Evolutionary conservation across 2,888 invertebrate genomes (phyloP).

Genomic region (Chalcosyrphus nemorum): DNA sequence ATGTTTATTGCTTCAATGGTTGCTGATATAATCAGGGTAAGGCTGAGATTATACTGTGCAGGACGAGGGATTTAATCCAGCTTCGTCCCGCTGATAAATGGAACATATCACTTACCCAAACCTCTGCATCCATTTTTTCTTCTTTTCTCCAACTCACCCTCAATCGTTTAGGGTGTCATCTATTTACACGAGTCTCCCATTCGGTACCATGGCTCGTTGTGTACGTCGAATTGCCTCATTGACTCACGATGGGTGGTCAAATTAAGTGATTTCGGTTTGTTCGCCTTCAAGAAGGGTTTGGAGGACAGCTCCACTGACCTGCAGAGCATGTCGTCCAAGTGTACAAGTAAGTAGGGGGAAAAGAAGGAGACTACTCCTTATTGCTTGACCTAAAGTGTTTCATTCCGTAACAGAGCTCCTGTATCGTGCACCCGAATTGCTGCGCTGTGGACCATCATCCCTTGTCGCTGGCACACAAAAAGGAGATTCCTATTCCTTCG

Average conservation of each 20-base stretch:
- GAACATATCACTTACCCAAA: slow-evolving; percentile 51
- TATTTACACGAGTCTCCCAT: slow-evolving; percentile 94
- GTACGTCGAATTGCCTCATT: slow-evolving; percentile 95
- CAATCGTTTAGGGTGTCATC: slow-evolving; percentile 90
- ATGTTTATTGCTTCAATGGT: slow-evolving; percentile 98
- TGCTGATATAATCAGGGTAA: slow-evolving; percentile 96
- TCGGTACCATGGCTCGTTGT: slow-evolving; percentile 92
- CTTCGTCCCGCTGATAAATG: slow-evolving; percentile 2
- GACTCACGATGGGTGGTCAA: slow-evolving; percentile 98
- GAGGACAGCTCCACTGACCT: slow-evolving; percentile 87
- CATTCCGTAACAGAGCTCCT: slow-evolving; percentile 84
- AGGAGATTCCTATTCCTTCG: slow-evolving; percentile 94
- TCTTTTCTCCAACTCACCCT: slow-evolving; percentile 16
- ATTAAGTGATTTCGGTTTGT: slow-evolving; percentile 94
- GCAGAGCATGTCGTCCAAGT: slow-evolving; percentile 84
- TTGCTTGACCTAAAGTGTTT: neutral
- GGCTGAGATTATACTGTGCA: no score
- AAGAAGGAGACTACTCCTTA: neutral
- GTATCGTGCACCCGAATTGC: slow-evolving; percentile 91
- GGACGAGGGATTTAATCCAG: no score
- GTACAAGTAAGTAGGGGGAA: slow-evolving; percentile 85
- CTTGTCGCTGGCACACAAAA: slow-evolving; percentile 86
- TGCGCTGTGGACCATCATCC: slow-evolving; percentile 83
- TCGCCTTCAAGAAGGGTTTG: slow-evolving; percentile 90
- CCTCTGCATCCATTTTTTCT: slow-evolving; percentile 37